A percentile compares a stretch with the other conserved stretches of the same genome.
phyloP scores from a whole-genome alignment of 2,113 vertebrate species.

The Misgurnus anguillicaudatus region DNA sequence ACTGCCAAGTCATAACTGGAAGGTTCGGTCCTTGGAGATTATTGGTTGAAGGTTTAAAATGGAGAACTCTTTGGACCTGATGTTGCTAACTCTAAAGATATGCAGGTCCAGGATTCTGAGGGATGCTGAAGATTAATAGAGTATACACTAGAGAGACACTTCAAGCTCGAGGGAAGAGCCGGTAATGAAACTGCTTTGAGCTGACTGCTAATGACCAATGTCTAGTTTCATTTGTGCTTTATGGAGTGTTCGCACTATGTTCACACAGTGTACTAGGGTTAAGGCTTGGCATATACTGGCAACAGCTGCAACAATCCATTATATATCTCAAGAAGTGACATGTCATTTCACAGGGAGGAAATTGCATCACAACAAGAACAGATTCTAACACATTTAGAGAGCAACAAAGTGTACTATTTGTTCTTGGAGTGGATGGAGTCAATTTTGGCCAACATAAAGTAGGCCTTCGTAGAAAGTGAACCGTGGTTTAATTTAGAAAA shows the following conservation, averaged over 20 bases:
- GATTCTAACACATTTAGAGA: neutral
- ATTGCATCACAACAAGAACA: neutral
- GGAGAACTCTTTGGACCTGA: neutral
- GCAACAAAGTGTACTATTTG: slow-evolving; percentile 4
- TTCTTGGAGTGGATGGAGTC: slow-evolving; percentile 5
- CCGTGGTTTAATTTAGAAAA: neutral
- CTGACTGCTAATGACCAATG: slow-evolving; percentile 22
- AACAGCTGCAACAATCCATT: slow-evolving; percentile 13
- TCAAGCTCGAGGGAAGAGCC: slow-evolving; percentile 27
- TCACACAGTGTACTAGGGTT: slow-evolving; percentile 28
- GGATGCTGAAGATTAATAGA: neutral
- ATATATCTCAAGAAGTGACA: slow-evolving; percentile 30
- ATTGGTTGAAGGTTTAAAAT: too few species aligned
- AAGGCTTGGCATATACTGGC: neutral
- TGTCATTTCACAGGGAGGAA: slow-evolving; percentile 22
- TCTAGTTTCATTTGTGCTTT: slow-evolving; percentile 36
- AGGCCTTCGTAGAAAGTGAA: neutral
- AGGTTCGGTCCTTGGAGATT: too few species aligned
- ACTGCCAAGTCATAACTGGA: neutral
- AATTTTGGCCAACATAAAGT: neutral
- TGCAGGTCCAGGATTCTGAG: neutral
- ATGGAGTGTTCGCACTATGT: slow-evolving; percentile 15
- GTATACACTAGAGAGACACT: slow-evolving; percentile 24
- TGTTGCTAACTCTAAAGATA: neutral
- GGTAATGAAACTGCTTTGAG: slow-evolving; percentile 30